Conservation (phyloP, 2,113 vertebrate genomes). For the Morone saxatilis region DNA sequence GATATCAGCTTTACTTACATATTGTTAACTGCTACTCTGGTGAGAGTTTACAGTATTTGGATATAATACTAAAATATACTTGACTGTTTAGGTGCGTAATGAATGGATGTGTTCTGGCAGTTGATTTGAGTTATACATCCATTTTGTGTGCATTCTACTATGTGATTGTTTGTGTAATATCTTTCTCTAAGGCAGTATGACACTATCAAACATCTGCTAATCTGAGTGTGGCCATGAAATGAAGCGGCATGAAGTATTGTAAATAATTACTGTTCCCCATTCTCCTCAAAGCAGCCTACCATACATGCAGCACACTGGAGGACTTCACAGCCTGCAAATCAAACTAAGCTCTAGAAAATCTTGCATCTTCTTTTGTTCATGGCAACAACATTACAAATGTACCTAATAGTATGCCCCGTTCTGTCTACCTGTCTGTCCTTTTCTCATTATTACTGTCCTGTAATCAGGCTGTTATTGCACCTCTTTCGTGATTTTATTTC, state of each 20-base stretch:
- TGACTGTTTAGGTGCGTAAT: constrained; percentile 42
- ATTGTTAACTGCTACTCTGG: constrained; percentile 33
- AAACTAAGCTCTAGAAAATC: constrained; percentile 46
- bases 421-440: constrained; percentile 11
- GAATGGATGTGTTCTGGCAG: constrained; percentile 40
- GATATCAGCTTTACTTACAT: constrained; percentile 39
- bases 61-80: constrained; percentile 22
- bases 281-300: constrained; percentile 37
- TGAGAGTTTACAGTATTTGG: constrained; percentile 24
- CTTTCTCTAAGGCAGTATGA: constrained; percentile 57
- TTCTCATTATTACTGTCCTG: constrained; percentile 55
- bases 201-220: constrained; percentile 72
- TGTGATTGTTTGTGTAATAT: constrained; percentile 64
- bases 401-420: constrained; percentile 13
- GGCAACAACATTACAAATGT: constrained; percentile 35
- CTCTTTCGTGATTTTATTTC: constrained; percentile 72
- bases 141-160: constrained; percentile 57
- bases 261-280: constrained; percentile 55
- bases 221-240: constrained; percentile 67
- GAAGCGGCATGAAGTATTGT: constrained; percentile 56
- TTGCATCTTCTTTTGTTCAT: not conserved
- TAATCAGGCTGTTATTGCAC: constrained; percentile 65
- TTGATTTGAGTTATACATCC: constrained; percentile 43
- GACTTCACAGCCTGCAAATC: constrained; percentile 48
- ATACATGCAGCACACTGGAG: constrained; percentile 31